Evolutionary conservation across 2,888 invertebrate genomes (phyloP).

Genomic region (Empis livida): DNA sequence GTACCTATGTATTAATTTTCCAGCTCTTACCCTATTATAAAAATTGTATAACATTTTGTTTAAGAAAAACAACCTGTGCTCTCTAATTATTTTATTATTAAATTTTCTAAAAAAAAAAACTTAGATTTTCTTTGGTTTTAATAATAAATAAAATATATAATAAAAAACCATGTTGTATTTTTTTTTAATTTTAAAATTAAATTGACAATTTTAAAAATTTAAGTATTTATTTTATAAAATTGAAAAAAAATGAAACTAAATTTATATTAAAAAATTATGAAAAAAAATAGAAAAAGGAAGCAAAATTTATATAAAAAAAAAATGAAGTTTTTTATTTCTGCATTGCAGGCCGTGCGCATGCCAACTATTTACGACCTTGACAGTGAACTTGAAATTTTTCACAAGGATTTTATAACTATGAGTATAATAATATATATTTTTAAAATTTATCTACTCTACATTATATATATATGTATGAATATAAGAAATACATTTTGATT

Average conservation of each 20-base stretch:
- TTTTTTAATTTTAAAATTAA: not conserved
- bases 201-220: constrained; percentile 3
- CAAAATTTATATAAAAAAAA: constrained; percentile 2
- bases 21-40: too few relatives aligned
- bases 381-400: constrained; percentile 59
- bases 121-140: not conserved
- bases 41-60: constrained; percentile 7
- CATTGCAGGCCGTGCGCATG: constrained; percentile 53
- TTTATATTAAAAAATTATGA: constrained; percentile 8
- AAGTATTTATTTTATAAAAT: too few relatives aligned
- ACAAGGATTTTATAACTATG: constrained; percentile 15
- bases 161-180: not conserved
- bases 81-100: not conserved
- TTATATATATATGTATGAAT: not conserved
- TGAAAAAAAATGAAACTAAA: too few relatives aligned
- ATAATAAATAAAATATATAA: constrained; percentile 1
- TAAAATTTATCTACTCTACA: not conserved
- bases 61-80: constrained; percentile 2
- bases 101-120: not conserved
- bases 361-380: constrained; percentile 61
- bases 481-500: not conserved
- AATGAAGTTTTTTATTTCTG: constrained; percentile 38
- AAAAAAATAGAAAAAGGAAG: constrained; percentile 9
- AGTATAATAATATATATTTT: not conserved
- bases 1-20: too few relatives aligned